These are phyloP conservation scores for Egretta garzetta DNA, from an alignment of 2,113 vertebrate genomes.

Conservation along the genomic window DNA sequence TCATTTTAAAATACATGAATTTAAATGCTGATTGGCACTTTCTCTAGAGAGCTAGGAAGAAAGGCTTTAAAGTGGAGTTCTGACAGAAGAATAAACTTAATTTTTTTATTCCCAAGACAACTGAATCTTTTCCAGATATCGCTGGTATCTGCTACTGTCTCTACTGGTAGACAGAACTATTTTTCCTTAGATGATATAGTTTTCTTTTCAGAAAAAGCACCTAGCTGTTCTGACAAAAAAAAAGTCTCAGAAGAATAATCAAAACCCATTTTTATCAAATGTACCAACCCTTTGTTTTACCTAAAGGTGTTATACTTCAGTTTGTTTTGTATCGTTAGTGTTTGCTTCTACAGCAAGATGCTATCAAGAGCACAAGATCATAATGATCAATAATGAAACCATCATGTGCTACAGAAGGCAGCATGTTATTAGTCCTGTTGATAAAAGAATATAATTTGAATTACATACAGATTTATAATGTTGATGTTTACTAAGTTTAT, in stretches of 20 bases:
- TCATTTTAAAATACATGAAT: constrained; percentile 18
- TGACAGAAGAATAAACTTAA: constrained; percentile 22
- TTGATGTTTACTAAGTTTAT: neutral
- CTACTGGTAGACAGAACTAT: constrained; percentile 1
- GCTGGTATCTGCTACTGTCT: neutral
- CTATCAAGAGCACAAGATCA: neutral
- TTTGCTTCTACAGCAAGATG: neutral
- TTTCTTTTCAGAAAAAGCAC: neutral
- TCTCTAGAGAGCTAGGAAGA: neutral
- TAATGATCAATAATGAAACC: neutral
- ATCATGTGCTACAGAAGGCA: neutral
- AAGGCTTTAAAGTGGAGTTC: constrained; percentile 38
- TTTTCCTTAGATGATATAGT: neutral
- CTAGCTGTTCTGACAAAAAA: neutral
- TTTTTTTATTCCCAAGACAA: constrained; percentile 23
- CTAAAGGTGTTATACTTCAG: neutral
- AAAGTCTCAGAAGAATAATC: neutral
- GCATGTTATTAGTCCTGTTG: neutral
- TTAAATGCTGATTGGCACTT: neutral
- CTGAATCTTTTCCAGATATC: neutral
- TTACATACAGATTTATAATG: neutral
- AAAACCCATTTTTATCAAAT: neutral
- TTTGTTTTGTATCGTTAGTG: neutral
- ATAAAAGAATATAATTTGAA: neutral
- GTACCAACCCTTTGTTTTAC: neutral